These are phyloP conservation scores for Wasmannia auropunctata DNA, from an alignment of 1,140 invertebrate genomes.

Conservation along the genomic window DNA sequence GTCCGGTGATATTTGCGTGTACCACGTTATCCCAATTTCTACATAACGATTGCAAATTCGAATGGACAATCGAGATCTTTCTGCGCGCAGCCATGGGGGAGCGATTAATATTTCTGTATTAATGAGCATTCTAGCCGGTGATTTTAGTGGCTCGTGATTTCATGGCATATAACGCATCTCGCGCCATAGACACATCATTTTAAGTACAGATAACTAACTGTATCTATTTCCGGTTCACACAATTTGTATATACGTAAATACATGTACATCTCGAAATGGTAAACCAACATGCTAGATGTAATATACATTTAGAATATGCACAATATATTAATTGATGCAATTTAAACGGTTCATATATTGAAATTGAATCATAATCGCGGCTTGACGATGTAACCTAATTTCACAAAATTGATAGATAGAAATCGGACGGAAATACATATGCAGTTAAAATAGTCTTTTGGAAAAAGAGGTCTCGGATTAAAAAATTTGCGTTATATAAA, in stretches of 20 bases:
- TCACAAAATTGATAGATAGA: not conserved
- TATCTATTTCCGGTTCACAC: conserved; percentile 1
- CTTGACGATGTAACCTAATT: conserved; percentile 1
- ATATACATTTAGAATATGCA: not conserved
- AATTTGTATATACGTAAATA: not conserved
- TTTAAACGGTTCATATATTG: conserved; percentile 2
- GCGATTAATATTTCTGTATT: conserved; percentile 47
- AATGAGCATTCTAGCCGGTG: not conserved
- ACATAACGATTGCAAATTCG: conserved; percentile 66
- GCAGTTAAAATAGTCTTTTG: conserved; percentile 16
- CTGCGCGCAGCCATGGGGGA: not conserved
- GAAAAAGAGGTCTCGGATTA: not conserved
- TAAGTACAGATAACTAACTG: conserved; percentile 22
- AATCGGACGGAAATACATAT: not conserved
- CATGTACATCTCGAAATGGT: not conserved
- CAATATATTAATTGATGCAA: conserved; percentile 1
- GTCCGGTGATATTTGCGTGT: conserved; percentile 69
- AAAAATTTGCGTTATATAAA: not conserved
- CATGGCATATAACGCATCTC: not conserved
- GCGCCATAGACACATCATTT: not conserved
- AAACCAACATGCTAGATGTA: not conserved
- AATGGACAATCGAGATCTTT: conserved; percentile 67
- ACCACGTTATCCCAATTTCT: conserved; percentile 64
- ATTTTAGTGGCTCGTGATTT: conserved; percentile 26
- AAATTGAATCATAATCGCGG: not conserved